Evolutionary conservation across 2,113 vertebrate genomes (phyloP).

Genomic region (Zonotrichia leucophrys): DNA sequence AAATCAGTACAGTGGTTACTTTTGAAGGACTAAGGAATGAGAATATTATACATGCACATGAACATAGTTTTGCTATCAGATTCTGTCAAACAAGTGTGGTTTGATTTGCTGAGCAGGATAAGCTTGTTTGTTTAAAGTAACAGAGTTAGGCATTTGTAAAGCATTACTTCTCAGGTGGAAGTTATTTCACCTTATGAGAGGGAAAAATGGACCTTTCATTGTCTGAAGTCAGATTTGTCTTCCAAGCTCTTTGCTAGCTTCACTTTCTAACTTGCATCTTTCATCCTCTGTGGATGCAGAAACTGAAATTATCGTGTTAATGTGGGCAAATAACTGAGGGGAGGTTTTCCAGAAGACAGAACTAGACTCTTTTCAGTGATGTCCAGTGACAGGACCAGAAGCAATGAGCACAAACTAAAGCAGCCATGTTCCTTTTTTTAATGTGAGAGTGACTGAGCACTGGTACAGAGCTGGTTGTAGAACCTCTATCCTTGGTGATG

Average conservation of each 20-base stretch:
- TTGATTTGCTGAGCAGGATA: background rate
- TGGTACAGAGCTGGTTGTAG: background rate
- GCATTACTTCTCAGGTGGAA: background rate
- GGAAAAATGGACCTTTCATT: background rate
- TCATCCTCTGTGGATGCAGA: background rate
- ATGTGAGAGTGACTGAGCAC: background rate
- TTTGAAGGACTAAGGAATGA: background rate
- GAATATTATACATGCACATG: background rate
- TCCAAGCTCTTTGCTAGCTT: background rate
- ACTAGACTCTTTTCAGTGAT: background rate
- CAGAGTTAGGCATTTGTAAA: background rate
- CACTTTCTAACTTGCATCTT: background rate
- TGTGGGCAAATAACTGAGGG: background rate
- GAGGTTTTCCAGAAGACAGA: background rate
- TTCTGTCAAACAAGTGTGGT: background rate
- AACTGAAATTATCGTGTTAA: background rate
- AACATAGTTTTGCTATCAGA: background rate
- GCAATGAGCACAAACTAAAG: background rate
- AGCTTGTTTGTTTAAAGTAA: background rate
- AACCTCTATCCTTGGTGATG: background rate
- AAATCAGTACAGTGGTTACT: background rate
- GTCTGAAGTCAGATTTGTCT: background rate
- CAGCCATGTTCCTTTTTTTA: background rate
- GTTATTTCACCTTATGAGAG: background rate
- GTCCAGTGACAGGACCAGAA: background rate